Conservation (phyloP, 1,140 invertebrate genomes). For the Bursaphelenchus mucronatus region DNA sequence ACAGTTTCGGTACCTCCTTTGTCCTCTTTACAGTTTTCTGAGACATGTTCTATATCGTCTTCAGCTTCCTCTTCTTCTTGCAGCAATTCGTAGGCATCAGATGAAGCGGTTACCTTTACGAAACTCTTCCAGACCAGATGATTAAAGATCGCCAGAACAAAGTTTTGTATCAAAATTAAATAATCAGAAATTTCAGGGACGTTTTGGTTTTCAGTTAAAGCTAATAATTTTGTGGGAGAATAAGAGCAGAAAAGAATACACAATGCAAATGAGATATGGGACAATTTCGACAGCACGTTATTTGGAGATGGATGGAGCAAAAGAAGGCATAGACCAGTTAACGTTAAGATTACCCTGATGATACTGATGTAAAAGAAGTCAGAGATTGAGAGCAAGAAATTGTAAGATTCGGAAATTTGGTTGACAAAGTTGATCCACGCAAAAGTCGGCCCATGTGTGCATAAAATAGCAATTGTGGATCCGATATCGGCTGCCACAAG, state of each 20-base stretch:
- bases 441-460: conserved; percentile 22
- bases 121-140: conserved; percentile 35
- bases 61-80: conserved; percentile 17
- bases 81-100: conserved; percentile 23
- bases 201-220: conserved; percentile 31
- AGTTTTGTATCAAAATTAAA: conserved; percentile 28
- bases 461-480: conserved; percentile 19
- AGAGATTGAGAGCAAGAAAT: conserved; percentile 29
- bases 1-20: conserved; percentile 28
- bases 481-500: conserved; percentile 18
- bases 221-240: conserved; percentile 45
- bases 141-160: conserved; percentile 27
- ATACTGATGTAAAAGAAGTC: conserved; percentile 32
- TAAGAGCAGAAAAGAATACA: conserved; percentile 36
- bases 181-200: conserved; percentile 30
- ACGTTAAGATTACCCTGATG: conserved; percentile 23
- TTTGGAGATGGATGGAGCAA: conserved; percentile 15
- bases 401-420: conserved; percentile 27
- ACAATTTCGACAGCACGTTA: conserved; percentile 7
- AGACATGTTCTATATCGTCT: background rate
- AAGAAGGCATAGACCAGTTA: conserved; percentile 24
- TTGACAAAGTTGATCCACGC: conserved; percentile 18
- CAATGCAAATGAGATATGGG: conserved; percentile 29
- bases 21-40: conserved; percentile 11
- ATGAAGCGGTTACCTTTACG: conserved; percentile 4